Base-by-base conservation (phyloP, 2,888 invertebrate genomes). In the Belgica antarctica region DNA sequence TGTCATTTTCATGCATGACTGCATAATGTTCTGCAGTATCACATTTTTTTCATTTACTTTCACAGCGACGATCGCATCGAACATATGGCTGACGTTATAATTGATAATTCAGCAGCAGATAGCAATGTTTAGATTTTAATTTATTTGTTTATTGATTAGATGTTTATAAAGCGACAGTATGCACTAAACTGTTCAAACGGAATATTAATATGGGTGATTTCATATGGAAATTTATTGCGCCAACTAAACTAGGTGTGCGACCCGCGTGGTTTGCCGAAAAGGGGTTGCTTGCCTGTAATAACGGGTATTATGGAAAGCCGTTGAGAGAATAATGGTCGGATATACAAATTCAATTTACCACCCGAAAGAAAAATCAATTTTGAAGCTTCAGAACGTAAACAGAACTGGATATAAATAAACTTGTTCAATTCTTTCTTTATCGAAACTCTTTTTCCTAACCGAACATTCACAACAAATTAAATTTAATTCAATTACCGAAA, bases 121-220 rank as follows among this genome's bases (percentile, higher is more conserved):
- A 63, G 63, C 24, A 63, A 8, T 63, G 36, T 63, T 46, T 41
- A 46, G 63, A 66, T 46, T 66, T n/a, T 66, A 46, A 66, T 66
- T 47, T 66, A 46, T 66, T 66, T 66, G 65, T 66, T 66, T 66
- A 66, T 66, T 66, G 65, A 66, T 66, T 66, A 66, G 63, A 36
- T 52, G 22, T 52, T 52, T 52, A 52, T 52, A 22, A 17, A 17
- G 52, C 7, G 22, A 52, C 52, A 52, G 17, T 52, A 52, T 22
- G 52, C 52, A 52, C 52, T 52, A 52, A 52, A 52, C 52, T 22
- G 17, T n/a, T 52, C 22, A 52, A 52, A 52, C 22, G 22, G n/a
- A 52, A 52, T 52, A 22, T 22, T 17, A 22, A 7, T 52, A n/a
- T n/a, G 52, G 52, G 52, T 52, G 52, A 52, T 19, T 52, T 52